Base-by-base conservation (phyloP, 2,113 vertebrate genomes). In the Otus sunia region DNA sequence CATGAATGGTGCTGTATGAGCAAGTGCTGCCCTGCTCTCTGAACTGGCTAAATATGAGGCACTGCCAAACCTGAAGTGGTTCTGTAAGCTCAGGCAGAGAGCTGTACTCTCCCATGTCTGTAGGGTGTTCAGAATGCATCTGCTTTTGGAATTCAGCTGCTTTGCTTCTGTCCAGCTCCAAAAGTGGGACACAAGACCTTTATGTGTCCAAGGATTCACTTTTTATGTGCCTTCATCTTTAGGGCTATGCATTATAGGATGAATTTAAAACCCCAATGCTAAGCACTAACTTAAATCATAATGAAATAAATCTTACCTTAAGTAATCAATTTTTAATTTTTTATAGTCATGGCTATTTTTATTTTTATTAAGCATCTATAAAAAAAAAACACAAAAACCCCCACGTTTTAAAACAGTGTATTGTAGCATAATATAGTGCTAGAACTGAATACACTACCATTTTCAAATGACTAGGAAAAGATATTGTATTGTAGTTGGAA, bases 81-180 rank as follows among this genome's bases (percentile, higher is more conserved):
- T 43, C 59, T 27, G 5, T 12, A 37, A 71, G 19, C 76, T 68
- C 34, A 39, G 22, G 71, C 21, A 67, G 56, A n/a, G 36, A 53
- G 25, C 25, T 64, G 15, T 11, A 7, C 13, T 16, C 6, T 86
- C 7, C 25, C 0, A 0, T 1, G 1, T 17, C 45, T 55, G 5
- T 7, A 45, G 12, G 29, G 16, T 2, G 0, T 29, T 82, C 25
- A 25, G 47, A 72, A n/a, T 0, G 1, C 11, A 64, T 17, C 1
- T 52, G 8, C 25, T 36, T 77, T 88, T 69, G 26, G 27, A 81
- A 16, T 50, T 34, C 39, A 60, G 11, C 6, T 32, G 8, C 11
- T 90, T 94, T 39, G 8, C 37, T 69, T 66, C 36, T 36, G 49
- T 12, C 8, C 29, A 81, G 5, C 25, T 59, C 52, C 49, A 45